Conservation (phyloP, 2,113 vertebrate species). For the Charina bottae region DNA sequence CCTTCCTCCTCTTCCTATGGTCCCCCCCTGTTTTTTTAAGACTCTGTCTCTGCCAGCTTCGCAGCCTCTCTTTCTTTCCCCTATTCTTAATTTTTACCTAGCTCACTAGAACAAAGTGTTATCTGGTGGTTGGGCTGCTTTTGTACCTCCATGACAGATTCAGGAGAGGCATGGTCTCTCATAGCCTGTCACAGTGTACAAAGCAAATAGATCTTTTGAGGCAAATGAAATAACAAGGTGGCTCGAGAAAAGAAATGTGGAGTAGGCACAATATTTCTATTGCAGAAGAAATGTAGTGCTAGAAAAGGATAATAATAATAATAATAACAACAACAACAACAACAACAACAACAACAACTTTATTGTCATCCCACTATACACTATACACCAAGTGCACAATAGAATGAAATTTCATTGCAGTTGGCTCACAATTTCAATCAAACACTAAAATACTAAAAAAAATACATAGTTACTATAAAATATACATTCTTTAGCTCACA, state of each 20-base stretch:
- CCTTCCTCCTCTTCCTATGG: too few species aligned
- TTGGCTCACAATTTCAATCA: too few species aligned
- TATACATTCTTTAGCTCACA: too few species aligned
- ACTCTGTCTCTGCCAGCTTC: neutral
- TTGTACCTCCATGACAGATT: neutral
- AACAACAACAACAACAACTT: too few species aligned
- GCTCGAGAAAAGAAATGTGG: neutral
- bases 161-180: neutral
- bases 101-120: neutral
- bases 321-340: too few species aligned
- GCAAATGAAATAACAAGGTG: neutral
- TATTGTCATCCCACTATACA: too few species aligned
- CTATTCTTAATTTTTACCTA: neutral
- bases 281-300: neutral
- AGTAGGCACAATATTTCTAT: neutral
- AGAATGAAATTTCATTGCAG: too few species aligned
- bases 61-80: neutral
- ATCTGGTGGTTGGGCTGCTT: neutral
- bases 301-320: neutral
- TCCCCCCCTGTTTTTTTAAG: too few species aligned
- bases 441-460: too few species aligned
- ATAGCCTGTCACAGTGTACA: neutral
- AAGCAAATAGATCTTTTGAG: neutral
- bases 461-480: too few species aligned
- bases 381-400: too few species aligned